Percentiles rank a stretch among this genome's conserved stretches.
Evolutionary conservation across 53 echinoderm and acorn worm species (phyloP).

Genomic region (Holothuria leucospilota): DNA sequence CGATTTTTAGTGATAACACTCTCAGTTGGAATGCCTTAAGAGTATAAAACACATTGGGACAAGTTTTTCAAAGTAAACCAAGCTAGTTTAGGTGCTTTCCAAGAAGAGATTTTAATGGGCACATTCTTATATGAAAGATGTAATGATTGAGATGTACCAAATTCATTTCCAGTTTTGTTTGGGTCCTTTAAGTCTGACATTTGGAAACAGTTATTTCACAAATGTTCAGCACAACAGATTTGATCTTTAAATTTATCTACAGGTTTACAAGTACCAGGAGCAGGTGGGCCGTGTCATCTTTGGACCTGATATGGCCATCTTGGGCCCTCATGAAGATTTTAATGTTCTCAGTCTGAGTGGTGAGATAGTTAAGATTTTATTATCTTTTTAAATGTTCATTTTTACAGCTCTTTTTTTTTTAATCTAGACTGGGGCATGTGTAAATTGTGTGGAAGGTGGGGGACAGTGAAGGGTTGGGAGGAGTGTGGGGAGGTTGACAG

Average conservation of each 20-base stretch:
- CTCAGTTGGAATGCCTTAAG: no score
- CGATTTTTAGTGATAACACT: no score
- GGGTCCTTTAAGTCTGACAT: background rate
- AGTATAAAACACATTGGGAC: no score
- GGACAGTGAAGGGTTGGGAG: background rate
- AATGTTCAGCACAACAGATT: background rate
- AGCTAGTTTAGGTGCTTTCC: no score
- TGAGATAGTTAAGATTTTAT: constrained; percentile 24
- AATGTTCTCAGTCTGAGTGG: constrained; percentile 96
- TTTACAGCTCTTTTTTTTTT: background rate
- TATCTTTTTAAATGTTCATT: background rate
- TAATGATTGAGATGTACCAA: no score
- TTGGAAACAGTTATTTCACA: background rate
- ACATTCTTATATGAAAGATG: no score
- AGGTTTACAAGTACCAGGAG: constrained; percentile 96
- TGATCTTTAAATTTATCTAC: background rate
- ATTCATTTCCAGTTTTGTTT: background rate
- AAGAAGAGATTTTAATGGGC: no score
- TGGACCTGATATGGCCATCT: constrained; percentile 96
- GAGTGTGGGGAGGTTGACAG: background rate
- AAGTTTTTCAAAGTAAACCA: no score
- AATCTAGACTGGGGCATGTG: background rate
- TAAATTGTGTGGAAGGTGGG: background rate
- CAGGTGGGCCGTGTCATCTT: constrained; percentile 88
- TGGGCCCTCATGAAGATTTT: constrained; percentile 97